Conservation (phyloP, 2,797 vertebrate species). For the Gadopsis marmoratus region DNA sequence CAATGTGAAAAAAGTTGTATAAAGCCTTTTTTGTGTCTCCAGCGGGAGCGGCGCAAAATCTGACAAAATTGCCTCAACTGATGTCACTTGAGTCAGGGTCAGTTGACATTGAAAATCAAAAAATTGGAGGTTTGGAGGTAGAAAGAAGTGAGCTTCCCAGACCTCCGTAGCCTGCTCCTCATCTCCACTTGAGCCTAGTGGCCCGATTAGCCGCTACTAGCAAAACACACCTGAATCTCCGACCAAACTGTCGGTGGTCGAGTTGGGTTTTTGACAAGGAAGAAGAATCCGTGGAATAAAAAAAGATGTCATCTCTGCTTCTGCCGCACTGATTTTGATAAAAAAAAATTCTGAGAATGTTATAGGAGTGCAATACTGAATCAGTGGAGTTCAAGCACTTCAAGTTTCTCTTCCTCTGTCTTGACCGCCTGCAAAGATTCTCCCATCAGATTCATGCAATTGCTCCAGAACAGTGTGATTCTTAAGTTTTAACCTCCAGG, state of each 20-base stretch:
- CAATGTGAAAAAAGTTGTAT: background rate
- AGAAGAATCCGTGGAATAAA: background rate
- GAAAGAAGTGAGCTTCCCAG: background rate
- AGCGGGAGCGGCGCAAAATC: background rate
- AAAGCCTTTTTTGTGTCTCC: background rate
- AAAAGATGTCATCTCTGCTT: background rate
- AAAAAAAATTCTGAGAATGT: background rate
- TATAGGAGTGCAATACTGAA: slow-evolving; percentile 17
- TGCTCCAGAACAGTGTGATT: slow-evolving; percentile 45
- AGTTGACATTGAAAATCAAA: background rate
- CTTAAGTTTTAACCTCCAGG: slow-evolving; percentile 28
- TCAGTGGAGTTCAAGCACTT: slow-evolving; percentile 22
- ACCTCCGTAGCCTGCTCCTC: too few species aligned
- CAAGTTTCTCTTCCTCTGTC: slow-evolving; percentile 31
- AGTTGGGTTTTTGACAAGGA: background rate
- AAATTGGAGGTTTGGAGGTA: background rate
- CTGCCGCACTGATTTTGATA: background rate
- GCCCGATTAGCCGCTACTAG: too few species aligned
- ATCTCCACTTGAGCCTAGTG: too few species aligned
- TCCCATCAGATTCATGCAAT: slow-evolving; percentile 52
- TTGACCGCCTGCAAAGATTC: slow-evolving; percentile 35
- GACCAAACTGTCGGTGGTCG: rapidly evolving
- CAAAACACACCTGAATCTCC: background rate
- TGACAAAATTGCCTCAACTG: background rate
- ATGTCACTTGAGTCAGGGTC: background rate